Base-by-base conservation (phyloP, 2,113 vertebrate genomes). In the Perognathus longimembris region DNA sequence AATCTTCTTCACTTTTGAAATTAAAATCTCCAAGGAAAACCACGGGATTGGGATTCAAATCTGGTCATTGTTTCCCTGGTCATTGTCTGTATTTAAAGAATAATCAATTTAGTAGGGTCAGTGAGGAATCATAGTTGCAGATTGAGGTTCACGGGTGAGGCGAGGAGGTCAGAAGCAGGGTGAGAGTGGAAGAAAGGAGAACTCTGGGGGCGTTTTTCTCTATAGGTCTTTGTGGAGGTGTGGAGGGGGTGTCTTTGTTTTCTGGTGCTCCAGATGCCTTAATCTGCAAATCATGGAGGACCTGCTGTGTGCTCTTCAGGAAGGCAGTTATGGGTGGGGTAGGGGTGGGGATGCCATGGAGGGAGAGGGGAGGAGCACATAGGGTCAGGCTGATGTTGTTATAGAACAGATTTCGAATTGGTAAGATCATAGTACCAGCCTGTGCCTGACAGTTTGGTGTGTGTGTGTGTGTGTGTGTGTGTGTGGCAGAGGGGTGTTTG, bases 361-460 rank as follows among this genome's bases (percentile, higher is more conserved):
- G 18, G 54, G 36, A 50, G 7, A 8, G 17, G 42, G 42, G 42
- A 5, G 7, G 61, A 84, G 73, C 61, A 20, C 59, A 38, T 74
- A 32, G 34, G 84, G 34, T 42, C 87, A 90, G 66, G 30, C 12
- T 50, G 50, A 26, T 28, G 20, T 40, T 69, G 78, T 79, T 74
- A 74, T 91, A 70, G 85, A 84, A n/a, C 61, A 34, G 36, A 91
- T 96, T 96, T 95, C 70, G n/a, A 94, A 96, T 96, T 97, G 94
- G 95, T 96, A 89, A 96, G 80, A 73, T 96, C 90, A 82, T 32
- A 57, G 71, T 50, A 81, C 70, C 57, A 88, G 81, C 85, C 93
- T 32, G 30, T 95, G 50, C 36, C 90, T 94, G 67, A 78, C 95
- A 94, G 96, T 91, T 88, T 83, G 71, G 74, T 95, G 93, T 94